Conservation (phyloP, 2,888 invertebrate genomes). For the Agrochola litura region DNA sequence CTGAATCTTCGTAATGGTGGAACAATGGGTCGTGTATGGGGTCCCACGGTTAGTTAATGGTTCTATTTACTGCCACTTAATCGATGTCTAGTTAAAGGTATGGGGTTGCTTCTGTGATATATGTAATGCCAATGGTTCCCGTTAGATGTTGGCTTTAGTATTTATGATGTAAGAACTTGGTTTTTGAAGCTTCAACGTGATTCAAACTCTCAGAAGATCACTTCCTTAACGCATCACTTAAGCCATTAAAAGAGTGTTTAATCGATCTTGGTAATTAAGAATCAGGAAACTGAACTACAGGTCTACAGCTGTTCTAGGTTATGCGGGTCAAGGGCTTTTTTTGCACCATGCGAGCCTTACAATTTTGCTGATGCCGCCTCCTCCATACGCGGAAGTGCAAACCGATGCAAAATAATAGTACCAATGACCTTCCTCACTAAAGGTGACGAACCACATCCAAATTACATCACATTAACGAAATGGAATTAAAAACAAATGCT, state of each 20-base stretch:
- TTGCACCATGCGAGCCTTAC: slow-evolving; percentile 25
- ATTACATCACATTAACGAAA: slow-evolving; percentile 67
- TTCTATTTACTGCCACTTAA: slow-evolving; percentile 64
- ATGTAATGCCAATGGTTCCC: slow-evolving; percentile 31
- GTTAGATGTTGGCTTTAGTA: slow-evolving; percentile 13
- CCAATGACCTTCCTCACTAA: slow-evolving; percentile 45
- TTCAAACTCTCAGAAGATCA: not conserved
- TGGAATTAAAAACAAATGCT: slow-evolving; percentile 72
- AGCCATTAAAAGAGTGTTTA: not conserved
- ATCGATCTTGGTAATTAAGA: not conserved
- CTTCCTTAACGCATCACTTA: not conserved
- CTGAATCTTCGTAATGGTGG: slow-evolving; percentile 57
- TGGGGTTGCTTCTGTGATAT: slow-evolving; percentile 42
- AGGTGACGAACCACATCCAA: slow-evolving; percentile 25
- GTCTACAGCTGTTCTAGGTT: not conserved
- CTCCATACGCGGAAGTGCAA: slow-evolving; percentile 44
- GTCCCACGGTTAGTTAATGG: slow-evolving; percentile 75
- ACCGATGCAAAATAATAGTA: slow-evolving; percentile 36
- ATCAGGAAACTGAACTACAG: slow-evolving; percentile 7
- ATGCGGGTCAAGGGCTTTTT: slow-evolving; percentile 22
- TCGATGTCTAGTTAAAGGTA: slow-evolving; percentile 80
- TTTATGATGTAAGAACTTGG: slow-evolving; percentile 10
- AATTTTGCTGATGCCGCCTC: not conserved
- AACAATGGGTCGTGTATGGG: slow-evolving; percentile 70
- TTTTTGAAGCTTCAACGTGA: not conserved